These are phyloP conservation scores for Mythimna pallens DNA, from an alignment of 2,888 invertebrate species.

Conservation along the genomic window DNA sequence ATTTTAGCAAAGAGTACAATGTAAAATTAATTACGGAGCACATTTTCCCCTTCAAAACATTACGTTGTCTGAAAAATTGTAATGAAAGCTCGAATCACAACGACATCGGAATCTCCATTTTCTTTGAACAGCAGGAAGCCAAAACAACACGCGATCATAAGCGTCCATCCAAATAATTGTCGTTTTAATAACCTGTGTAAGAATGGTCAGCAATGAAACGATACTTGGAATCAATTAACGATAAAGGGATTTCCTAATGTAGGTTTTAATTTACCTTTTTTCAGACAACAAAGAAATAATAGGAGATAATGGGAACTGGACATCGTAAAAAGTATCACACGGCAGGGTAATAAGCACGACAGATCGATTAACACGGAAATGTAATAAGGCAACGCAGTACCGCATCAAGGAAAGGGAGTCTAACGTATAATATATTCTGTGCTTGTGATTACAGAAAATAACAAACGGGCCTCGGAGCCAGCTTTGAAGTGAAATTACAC, in stretches of 20 bases:
- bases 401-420: conserved; percentile 64
- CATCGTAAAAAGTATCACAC: conserved; percentile 33
- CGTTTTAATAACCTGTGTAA: conserved; percentile 31
- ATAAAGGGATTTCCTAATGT: conserved; percentile 19
- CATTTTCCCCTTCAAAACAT: conserved; percentile 35
- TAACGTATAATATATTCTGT: conserved; percentile 75
- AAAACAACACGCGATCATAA: conserved; percentile 43
- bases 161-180: conserved; percentile 40
- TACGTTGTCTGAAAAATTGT: conserved; percentile 29
- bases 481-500: conserved; percentile 84
- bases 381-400: conserved; percentile 45
- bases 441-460: conserved; percentile 83
- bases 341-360: conserved; percentile 43
- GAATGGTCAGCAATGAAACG: conserved; percentile 19
- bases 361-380: conserved; percentile 41
- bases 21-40: conserved; percentile 52
- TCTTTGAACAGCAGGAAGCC: conserved; percentile 43
- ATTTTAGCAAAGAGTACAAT: conserved; percentile 44
- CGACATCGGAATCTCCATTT: conserved; percentile 25
- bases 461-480: conserved; percentile 79
- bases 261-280: conserved; percentile 24
- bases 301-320: conserved; percentile 27
- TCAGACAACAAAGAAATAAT: conserved; percentile 22
- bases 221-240: conserved; percentile 26
- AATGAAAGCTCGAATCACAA: conserved; percentile 35